Conservation (phyloP, 2,888 invertebrate species). For the Cerceris ruficornis region DNA sequence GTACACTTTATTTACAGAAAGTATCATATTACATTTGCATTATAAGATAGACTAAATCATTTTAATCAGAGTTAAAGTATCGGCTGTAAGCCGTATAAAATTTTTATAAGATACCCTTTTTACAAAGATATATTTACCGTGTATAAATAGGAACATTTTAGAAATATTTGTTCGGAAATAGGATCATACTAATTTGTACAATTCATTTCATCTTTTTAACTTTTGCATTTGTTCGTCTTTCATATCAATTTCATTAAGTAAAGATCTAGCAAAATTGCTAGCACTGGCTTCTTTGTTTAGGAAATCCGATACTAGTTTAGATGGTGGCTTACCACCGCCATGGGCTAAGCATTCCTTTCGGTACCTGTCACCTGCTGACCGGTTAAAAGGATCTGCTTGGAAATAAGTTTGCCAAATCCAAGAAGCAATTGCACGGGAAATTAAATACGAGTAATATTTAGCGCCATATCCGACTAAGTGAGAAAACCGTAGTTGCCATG, state of each 20-base stretch:
- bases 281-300: constrained; percentile 90
- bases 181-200: constrained; percentile 3
- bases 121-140: background rate
- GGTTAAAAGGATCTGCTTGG: constrained; percentile 88
- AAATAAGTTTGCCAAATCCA: constrained; percentile 96
- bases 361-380: constrained; percentile 90
- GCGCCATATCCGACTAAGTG: constrained; percentile 99
- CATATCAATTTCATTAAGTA: constrained; percentile 88
- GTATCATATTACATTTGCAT: constrained; percentile 5
- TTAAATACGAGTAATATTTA: constrained; percentile 98
- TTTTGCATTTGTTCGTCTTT: constrained; percentile 83
- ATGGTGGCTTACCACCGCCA: constrained; percentile 94
- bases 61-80: background rate
- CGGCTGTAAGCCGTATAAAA: background rate
- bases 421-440: constrained; percentile 96
- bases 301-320: constrained; percentile 90
- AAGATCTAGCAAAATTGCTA: constrained; percentile 89
- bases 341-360: constrained; percentile 90
- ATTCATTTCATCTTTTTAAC: constrained; percentile 58
- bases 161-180: background rate
- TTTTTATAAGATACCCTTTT: background rate
- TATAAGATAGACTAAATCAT: background rate
- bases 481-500: constrained; percentile 97
- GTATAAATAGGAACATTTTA: constrained; percentile 7
- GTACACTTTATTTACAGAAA: constrained; percentile 50